Evolutionary conservation across 2,113 vertebrate genomes (phyloP).

Genomic region (Anarrhichthys ocellatus): DNA sequence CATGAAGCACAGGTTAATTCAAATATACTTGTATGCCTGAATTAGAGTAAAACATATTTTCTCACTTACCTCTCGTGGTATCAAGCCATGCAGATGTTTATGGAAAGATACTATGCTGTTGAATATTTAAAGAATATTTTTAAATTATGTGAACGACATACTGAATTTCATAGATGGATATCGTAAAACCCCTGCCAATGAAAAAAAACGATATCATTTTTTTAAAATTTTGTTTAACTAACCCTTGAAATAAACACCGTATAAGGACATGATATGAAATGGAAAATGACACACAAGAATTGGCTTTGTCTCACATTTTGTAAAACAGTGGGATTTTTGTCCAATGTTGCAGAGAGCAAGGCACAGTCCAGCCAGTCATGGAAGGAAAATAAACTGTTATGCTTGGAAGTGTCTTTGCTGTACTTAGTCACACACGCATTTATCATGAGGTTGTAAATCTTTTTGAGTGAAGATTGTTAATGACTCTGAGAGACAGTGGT

Average conservation of each 20-base stretch:
- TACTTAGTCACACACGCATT: conserved; percentile 71
- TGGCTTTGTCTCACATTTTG: not conserved
- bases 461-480: conserved; percentile 76
- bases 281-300: conserved; percentile 30
- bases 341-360: conserved; percentile 3
- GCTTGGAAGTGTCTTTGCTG: conserved; percentile 79
- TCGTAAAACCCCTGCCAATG: not conserved
- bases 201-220: not conserved
- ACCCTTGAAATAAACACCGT: not conserved
- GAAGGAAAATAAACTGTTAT: conserved; percentile 75
- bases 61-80: not conserved
- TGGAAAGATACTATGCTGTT: not conserved
- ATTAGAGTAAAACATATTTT: not conserved
- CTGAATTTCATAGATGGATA: not conserved
- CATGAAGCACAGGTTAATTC: conserved; percentile 29
- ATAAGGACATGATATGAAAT: conserved; percentile 12
- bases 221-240: not conserved
- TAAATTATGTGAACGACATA: not conserved
- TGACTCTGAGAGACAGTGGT: conserved; percentile 71
- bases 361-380: conserved; percentile 21
- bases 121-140: not conserved
- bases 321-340: conserved; percentile 28
- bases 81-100: not conserved
- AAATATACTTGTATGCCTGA: not conserved
- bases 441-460: conserved; percentile 80